phyloP scores from a whole-genome alignment of 53 echinoderm and acorn worm species.

The Arbacia lixula region DNA sequence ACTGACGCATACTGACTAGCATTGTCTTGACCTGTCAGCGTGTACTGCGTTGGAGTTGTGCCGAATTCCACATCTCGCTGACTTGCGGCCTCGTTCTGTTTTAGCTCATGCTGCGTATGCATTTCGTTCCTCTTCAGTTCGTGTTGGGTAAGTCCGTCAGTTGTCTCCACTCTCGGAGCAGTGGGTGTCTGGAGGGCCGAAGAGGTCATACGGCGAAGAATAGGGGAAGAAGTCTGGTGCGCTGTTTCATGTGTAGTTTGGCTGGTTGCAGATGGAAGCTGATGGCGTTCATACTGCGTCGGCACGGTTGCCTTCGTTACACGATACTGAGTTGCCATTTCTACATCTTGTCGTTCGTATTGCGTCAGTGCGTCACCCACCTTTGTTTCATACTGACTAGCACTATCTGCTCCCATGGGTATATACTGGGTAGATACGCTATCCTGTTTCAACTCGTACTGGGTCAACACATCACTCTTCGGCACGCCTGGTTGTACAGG shows the following conservation, averaged over 20 bases:
- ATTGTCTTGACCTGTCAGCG: neutral
- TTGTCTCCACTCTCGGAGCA: neutral
- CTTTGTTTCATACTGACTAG: slow-evolving; percentile 9
- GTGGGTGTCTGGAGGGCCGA: neutral
- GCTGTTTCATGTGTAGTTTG: neutral
- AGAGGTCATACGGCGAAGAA: neutral
- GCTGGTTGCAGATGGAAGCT: neutral
- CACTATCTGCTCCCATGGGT: neutral
- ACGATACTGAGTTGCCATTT: neutral
- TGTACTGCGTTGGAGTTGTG: no score
- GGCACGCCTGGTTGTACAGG: neutral
- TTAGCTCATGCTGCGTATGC: no score
- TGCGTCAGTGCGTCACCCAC: neutral
- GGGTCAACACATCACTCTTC: slow-evolving; percentile 30
- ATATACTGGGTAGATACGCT: neutral
- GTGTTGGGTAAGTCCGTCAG: neutral
- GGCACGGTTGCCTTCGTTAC: neutral
- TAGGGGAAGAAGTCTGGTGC: neutral
- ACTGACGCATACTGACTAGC: neutral
- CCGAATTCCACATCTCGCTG: no score
- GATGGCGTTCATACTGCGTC: no score
- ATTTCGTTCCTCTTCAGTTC: no score
- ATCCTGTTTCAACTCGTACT: slow-evolving; percentile 30
- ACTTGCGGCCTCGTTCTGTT: no score
- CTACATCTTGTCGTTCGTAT: neutral